A percentile compares a stretch with the other conserved stretches of the same genome.
Conservation (phyloP, 2,797 vertebrate genomes). For the Gymnothorax javanicus region DNA sequence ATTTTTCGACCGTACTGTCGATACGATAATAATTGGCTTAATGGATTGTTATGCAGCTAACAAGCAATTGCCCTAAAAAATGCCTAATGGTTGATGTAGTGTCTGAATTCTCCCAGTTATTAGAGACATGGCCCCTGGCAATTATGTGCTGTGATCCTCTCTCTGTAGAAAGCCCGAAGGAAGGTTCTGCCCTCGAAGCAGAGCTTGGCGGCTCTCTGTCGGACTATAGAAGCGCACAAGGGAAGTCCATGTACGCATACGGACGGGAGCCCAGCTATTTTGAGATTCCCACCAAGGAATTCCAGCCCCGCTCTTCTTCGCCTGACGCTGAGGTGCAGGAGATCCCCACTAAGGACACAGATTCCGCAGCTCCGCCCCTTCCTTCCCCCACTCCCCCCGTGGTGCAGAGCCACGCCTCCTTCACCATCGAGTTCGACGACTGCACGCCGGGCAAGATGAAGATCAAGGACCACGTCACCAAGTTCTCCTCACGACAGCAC, state of each 20-base stretch:
- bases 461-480: slow-evolving; percentile 95
- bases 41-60: background rate
- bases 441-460: slow-evolving; percentile 92
- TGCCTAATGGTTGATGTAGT: background rate
- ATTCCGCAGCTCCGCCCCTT: slow-evolving; percentile 46
- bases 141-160: slow-evolving; percentile 7
- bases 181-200: slow-evolving; percentile 63
- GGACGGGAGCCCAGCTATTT: slow-evolving; percentile 93
- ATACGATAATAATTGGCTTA: background rate
- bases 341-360: slow-evolving; percentile 85
- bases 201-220: slow-evolving; percentile 69
- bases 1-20: background rate
- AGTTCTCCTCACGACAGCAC: slow-evolving; percentile 89
- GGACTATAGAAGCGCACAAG: slow-evolving; percentile 64
- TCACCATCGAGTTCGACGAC: slow-evolving; percentile 97
- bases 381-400: slow-evolving; percentile 67
- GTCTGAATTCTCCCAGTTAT: background rate
- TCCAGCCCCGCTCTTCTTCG: slow-evolving; percentile 71
- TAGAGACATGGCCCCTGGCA: background rate
- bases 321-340: slow-evolving; percentile 76
- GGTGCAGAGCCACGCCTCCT: slow-evolving; percentile 94
- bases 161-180: slow-evolving; percentile 78
- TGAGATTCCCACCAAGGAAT: slow-evolving; percentile 95
- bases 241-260: slow-evolving; percentile 75
- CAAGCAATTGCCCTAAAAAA: background rate